Evolutionary conservation across 2,888 invertebrate species (phyloP), one percentile per base, ranked within the genome.

Genomic region (Argyresthia goedartella): DNA sequence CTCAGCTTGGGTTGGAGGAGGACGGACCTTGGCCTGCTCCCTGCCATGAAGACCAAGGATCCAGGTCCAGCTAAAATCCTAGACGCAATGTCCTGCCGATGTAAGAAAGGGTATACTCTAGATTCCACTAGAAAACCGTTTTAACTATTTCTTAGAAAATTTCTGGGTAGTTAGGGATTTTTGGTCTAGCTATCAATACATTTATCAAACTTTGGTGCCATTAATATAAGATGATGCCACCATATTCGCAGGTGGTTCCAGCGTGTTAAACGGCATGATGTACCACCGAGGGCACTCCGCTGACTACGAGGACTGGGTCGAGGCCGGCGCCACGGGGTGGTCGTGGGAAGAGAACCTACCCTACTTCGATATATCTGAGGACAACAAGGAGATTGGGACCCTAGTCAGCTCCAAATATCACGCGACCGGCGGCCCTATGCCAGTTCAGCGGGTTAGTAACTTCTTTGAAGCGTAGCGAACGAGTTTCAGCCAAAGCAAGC

Each of bases 221-320:
- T 2, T 25, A 2, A 25, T 4, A 6, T 25, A 6, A 25, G 6
- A 25, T 25, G 25, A 25, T 6, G 25, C 8, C 8, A 46, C 6
- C 33, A 42, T 33, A 33, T 54, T 15, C 3, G 69, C 88, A 13
- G 92, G 92, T 1, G 92, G 92, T 0, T 84, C 81, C 57, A 84
- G 88, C 50, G 89, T 89, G 0, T 81, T 91, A 50, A 91, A 92
- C 65, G 92, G 92, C 15, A 92, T 92, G 92, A 91, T 90, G 87
- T 92, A 92, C 64, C 88, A 89, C 56, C 79, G 92, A 39, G 92
- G 92, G 0, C 89, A 90, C 58, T 85, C 88, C 1, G 80, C 71
- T 53, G 92, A 92, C 69, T 92, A 89, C 68, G 88, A 92, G 65
- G 77, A 88, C 51, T 92, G 92, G 92, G 89, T 77, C n/a, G 76